Evolutionary conservation across 2,797 vertebrate species (phyloP), one percentile per base, ranked within the genome.

Genomic region (Dermochelys coriacea): DNA sequence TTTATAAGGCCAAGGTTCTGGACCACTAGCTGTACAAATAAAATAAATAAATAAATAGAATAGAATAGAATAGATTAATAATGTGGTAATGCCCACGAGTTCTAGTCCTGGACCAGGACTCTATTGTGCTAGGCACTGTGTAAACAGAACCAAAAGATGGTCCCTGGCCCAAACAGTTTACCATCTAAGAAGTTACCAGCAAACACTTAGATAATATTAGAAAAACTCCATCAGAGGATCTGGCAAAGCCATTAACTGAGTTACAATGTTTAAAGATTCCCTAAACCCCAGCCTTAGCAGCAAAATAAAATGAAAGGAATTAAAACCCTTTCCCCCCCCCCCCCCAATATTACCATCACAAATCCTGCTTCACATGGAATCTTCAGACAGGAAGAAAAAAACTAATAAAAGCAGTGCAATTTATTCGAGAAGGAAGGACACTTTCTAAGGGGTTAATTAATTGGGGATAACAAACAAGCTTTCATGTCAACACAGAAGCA

Each of bases 371-470:
- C 23, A 54, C 6, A 5, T 51, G 18, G 57, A 1, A 55, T 51
- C 18, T 68, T 61, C 29, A 84, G 12, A 77, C 34, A 37, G 47
- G 45, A 77, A 23, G 81, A 9, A 92, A 88, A 88, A 1, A 27
- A 55, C 11, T 41, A 23, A 75, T 71, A 94, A 82, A 25, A 0
- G 0, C 0, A 12, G 61, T 49, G 84, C 84, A 5, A 79, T 86
- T 47, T 87, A 4, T 84, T 89, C 57, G 81, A 88, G 85, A 92
- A 88, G 52, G 47, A 96, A 91, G n/a, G 5, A 88, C 50, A 84
- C 3, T 88, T 95, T 93, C 34, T 94, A 47, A 85, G 77, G 12
- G 41, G 71, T 93, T 94, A 92, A 90, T 93, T 93, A 94, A 95
- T 95, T 93, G 81, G 47, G 47, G 52, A 54, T 68, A 94, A 94